Evolutionary conservation across 2,888 invertebrate genomes (phyloP), one percentile per base, ranked within the genome.

Genomic region (Drosophila parthenogenetica): DNA sequence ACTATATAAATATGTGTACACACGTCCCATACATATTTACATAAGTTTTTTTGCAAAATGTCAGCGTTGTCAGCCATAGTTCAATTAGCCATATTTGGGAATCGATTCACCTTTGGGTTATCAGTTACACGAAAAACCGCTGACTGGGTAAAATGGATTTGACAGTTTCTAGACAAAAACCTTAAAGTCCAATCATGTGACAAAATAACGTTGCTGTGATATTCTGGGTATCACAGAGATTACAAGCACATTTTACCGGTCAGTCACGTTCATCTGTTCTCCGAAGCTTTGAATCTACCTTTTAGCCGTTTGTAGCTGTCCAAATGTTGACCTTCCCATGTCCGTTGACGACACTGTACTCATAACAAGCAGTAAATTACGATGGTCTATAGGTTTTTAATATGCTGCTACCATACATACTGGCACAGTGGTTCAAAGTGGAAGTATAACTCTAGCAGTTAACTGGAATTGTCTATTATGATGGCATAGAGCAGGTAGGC

Each of bases 321-420:
- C 54, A 19, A 46, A 55, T 55, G n/a, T 19, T 60, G 74, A 77
- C 74, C 74, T 75, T 75, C 77, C 46, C 74, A 64, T 72, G 73
- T 58, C 63, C 49, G 51, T 67, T 57, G 63, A 46, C 77, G 50
- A 75, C 73, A 54, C 42, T 42, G 53, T 43, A 51, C 49, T 64
- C 77, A 77, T 75, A 64, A 46, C 25, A 75, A 75, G 35, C 48
- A 75, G 67, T 58, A 10, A 54, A 64, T 68, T 58, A 55, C 77
- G 59, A 58, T 37, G 39, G 57, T 45, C 43, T 60, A 29, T 54
- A 76, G 66, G 35, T 35, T 63, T 29, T 76, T 76, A 66, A 57
- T 57, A 74, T 66, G 73, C 73, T 51, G 42, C 57, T 42, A 39
- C 17, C 51, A 40, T 35, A 51, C 39, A 40, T 17, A 43, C 11